Evolutionary conservation across 2,888 invertebrate species (phyloP), one percentile per base, ranked within the genome.

Genomic region (Eretmocerus hayati): DNA sequence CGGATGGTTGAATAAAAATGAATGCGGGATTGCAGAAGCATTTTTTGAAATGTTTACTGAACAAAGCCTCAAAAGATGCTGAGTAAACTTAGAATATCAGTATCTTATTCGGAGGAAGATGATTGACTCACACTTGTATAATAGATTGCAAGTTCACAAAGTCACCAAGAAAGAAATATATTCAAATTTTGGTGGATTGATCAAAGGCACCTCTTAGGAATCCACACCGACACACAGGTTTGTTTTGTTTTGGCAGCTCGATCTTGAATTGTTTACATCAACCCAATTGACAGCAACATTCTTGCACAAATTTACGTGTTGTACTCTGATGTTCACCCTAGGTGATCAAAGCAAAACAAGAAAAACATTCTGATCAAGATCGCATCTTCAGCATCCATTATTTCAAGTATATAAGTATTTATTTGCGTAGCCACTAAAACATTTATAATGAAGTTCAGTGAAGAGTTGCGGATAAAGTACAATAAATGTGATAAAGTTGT

Each of bases 381-480:
- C 13, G 84, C 92, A 0, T 95, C 94, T 0, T 81, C 83, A 0
- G 81, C 89, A 0, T 88, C 87, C 0, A 74, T 81, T 13, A 80
- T 85, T 53, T 90, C 91, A 0, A 83, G 84, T 60, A 90, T 92
- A 0, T 64, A 93, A 52, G 74, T 92, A 36, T 79, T 85, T 9
- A 82, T 91, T 0, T 95, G 95, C 65, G 84, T 88, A 31, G 89
- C 90, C 21, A 81, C 89, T 16, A 95, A 94, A 81, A 85, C 88
- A 1, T 90, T 83, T 72, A 83, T 89, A 11, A 80, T 85, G 41
- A 90, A 89, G 70, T 84, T 90, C 62, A 80, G 85, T 2, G 81
- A 80, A 52, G 85, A 87, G 57, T 71, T 90, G 31, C 76, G 80
- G 18, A 78, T 81, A 50, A 89, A 90, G 62, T 90, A 89, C 63